Evolutionary conservation across 2,888 invertebrate species (phyloP).

Genomic region (Ischnus inquisitorius): DNA sequence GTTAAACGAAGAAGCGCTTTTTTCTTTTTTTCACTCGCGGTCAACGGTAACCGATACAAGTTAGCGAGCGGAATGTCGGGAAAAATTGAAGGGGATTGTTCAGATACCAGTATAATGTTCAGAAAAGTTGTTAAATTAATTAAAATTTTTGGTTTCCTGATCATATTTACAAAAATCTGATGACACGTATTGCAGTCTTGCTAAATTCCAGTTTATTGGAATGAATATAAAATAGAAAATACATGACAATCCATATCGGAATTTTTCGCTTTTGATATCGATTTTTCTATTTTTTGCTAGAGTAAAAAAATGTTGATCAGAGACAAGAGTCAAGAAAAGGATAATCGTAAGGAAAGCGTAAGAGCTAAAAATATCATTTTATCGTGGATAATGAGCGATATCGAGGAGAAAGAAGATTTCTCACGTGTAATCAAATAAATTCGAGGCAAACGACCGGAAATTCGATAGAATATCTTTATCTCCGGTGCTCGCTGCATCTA

Average conservation of each 20-base stretch:
- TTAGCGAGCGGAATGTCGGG: conserved; percentile 5
- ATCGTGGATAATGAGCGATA: not conserved
- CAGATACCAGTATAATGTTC: not conserved
- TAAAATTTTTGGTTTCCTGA: not conserved
- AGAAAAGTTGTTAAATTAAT: not conserved
- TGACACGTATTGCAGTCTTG: too few species aligned
- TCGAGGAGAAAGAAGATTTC: not conserved
- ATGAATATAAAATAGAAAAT: too few species aligned
- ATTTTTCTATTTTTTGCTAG: too few species aligned
- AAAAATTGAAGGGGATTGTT: not conserved
- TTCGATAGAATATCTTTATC: not conserved
- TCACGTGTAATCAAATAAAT: not conserved
- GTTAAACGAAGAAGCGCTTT: conserved; percentile 1
- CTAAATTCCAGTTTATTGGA: too few species aligned
- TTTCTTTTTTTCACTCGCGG: conserved; percentile 19
- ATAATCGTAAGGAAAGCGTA: not conserved
- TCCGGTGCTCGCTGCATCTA: not conserved
- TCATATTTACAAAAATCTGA: too few species aligned
- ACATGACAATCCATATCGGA: too few species aligned
- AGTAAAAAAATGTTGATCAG: too few species aligned
- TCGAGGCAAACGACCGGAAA: not conserved
- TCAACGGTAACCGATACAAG: not conserved
- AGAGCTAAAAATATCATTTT: not conserved
- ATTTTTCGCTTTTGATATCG: too few species aligned
- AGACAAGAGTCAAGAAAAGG: too few species aligned